These are phyloP conservation scores for Physella acuta DNA, from an alignment of 1,140 invertebrate genomes.

Conservation along the genomic window DNA sequence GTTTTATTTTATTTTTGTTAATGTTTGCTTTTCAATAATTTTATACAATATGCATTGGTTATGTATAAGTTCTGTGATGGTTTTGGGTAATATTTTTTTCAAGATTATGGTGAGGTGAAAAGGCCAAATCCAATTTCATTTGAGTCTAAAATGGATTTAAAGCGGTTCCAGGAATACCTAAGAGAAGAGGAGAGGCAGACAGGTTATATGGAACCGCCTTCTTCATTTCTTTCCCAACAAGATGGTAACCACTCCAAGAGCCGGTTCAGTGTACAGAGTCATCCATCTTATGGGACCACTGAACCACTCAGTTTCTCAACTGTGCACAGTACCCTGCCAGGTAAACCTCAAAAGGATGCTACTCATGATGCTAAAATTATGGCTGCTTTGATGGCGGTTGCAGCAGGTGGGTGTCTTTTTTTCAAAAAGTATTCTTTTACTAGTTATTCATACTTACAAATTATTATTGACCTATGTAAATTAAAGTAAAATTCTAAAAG, in stretches of 20 bases:
- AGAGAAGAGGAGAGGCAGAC: conserved; percentile 41
- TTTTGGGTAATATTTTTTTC: neutral
- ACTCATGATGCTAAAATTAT: conserved; percentile 33
- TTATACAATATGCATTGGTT: too few species aligned
- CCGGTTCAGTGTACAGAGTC: too few species aligned
- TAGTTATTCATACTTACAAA: neutral
- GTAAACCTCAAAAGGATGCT: conserved; percentile 38
- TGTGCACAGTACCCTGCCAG: too few species aligned
- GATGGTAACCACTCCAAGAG: too few species aligned
- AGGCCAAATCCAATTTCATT: conserved; percentile 40
- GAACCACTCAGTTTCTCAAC: too few species aligned
- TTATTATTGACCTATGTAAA: too few species aligned
- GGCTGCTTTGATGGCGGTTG: conserved; percentile 35
- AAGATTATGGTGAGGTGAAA: conserved; percentile 22
- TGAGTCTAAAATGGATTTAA: conserved; percentile 48
- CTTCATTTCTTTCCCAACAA: neutral
- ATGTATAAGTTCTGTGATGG: too few species aligned
- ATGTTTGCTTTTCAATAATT: too few species aligned
- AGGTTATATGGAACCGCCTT: conserved; percentile 22
- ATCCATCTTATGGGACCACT: too few species aligned
- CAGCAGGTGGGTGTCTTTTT: conserved; percentile 17
- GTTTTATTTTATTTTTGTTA: too few species aligned
- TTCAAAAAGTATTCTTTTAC: neutral
- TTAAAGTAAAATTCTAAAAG: too few species aligned
- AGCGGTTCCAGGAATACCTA: conserved; percentile 50